Evolutionary conservation across 2,797 vertebrate genomes (phyloP).

Genomic region (Enteromius mattozi): DNA sequence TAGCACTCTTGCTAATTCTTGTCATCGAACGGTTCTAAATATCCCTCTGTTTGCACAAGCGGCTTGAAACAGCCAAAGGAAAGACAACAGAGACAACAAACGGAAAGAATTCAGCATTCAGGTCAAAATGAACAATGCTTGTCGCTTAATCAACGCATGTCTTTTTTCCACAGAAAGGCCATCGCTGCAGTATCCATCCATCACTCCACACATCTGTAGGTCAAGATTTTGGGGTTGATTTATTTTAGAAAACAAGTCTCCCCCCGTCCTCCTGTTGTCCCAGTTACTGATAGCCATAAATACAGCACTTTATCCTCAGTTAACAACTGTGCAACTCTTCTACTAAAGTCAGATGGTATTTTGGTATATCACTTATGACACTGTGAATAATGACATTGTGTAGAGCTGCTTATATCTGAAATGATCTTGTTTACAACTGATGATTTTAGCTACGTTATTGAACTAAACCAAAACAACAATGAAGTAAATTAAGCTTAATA

Average conservation of each 20-base stretch:
- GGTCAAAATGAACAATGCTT: constrained; percentile 13
- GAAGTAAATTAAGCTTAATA: background rate
- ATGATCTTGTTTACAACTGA: background rate
- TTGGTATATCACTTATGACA: background rate
- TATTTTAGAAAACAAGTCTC: constrained; percentile 6
- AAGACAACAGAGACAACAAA: constrained; percentile 31
- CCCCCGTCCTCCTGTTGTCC: background rate
- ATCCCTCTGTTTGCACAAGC: constrained; percentile 26
- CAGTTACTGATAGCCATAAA: constrained; percentile 1
- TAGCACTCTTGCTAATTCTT: constrained; percentile 38
- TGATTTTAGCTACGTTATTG: background rate
- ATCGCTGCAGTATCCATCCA: constrained; percentile 18
- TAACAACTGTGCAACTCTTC: constrained; percentile 48
- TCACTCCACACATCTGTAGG: constrained; percentile 33
- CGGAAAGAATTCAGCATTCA: constrained; percentile 14
- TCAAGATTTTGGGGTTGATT: background rate
- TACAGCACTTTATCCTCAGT: constrained; percentile 47
- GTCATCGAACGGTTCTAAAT: background rate
- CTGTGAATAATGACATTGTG: background rate
- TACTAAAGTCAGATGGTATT: constrained; percentile 13
- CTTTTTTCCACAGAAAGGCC: constrained; percentile 32
- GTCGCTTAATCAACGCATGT: background rate
- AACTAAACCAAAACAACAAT: background rate
- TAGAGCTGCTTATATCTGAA: background rate
- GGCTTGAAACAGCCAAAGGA: constrained; percentile 4